These are phyloP conservation scores for Sphaerodactylus townsendi DNA, from an alignment of 2,113 vertebrate genomes.

Conservation along the genomic window DNA sequence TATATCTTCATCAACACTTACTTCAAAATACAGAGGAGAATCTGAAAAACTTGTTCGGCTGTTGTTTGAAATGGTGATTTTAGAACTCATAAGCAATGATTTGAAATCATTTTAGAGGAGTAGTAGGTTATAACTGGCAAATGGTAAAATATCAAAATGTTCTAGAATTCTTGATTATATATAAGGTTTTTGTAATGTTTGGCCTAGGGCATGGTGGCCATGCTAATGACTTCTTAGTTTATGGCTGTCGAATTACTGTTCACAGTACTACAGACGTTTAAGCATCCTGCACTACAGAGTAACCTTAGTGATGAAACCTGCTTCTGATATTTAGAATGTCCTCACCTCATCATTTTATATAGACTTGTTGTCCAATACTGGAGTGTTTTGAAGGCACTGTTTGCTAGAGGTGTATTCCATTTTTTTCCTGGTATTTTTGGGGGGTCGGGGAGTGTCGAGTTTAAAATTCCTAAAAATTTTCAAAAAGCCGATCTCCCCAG, in stretches of 20 bases:
- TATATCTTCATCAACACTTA: constrained; percentile 94
- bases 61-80: constrained; percentile 95
- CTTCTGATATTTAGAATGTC: not conserved
- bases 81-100: constrained; percentile 15
- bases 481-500: too few species aligned
- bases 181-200: not conserved
- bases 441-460: too few species aligned
- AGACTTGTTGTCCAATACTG: not conserved
- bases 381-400: not conserved
- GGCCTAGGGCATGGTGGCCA: too few species aligned
- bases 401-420: too few species aligned
- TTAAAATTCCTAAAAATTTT: too few species aligned
- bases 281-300: too few species aligned
- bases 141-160: not conserved
- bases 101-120: constrained; percentile 2
- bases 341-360: too few species aligned
- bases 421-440: too few species aligned
- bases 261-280: too few species aligned
- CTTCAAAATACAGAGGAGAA: constrained; percentile 97
- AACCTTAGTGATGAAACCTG: too few species aligned
- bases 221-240: too few species aligned
- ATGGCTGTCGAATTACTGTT: too few species aligned
- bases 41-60: constrained; percentile 97
- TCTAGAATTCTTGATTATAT: not conserved
- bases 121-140: constrained; percentile 16